phyloP scores from a whole-genome alignment of 64 coral and sea anemone genomes.

The Actinia equina region DNA sequence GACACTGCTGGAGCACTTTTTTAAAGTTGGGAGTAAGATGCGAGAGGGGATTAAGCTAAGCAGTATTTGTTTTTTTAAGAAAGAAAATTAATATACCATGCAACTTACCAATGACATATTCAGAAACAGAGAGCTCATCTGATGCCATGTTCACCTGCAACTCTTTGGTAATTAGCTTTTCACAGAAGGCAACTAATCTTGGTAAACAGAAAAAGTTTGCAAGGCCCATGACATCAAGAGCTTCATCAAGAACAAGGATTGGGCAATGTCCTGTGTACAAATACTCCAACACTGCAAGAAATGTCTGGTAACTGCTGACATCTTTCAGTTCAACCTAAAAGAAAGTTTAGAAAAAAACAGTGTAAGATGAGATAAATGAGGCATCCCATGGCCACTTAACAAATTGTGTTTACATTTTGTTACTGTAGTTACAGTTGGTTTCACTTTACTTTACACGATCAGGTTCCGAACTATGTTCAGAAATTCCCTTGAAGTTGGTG shows the following conservation, averaged over 20 bases:
- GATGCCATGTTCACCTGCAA: conserved; percentile 54
- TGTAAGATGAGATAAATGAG: no score
- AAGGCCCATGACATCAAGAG: conserved; percentile 70
- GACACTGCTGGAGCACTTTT: no score
- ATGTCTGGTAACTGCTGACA: conserved; percentile 61
- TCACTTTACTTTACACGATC: no score
- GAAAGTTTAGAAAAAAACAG: neutral
- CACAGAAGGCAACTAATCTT: conserved; percentile 81
- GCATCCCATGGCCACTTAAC: no score
- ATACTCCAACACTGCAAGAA: conserved; percentile 79
- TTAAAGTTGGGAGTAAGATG: no score
- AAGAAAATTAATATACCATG: no score
- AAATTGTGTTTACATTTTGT: no score
- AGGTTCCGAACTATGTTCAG: no score
- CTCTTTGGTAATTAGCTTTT: conserved; percentile 71
- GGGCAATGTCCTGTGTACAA: conserved; percentile 84
- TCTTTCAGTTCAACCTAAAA: conserved; percentile 87
- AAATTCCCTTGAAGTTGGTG: no score
- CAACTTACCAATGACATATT: conserved; percentile 73
- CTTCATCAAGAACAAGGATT: conserved; percentile 52
- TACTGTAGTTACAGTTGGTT: no score
- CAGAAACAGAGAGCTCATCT: conserved; percentile 74
- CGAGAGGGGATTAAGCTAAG: no score
- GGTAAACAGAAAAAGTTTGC: conserved; percentile 98
- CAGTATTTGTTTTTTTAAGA: no score